Evolutionary conservation across 2,888 invertebrate genomes (phyloP), one percentile per base, ranked within the genome.

Genomic region (Lochmaea capreae): DNA sequence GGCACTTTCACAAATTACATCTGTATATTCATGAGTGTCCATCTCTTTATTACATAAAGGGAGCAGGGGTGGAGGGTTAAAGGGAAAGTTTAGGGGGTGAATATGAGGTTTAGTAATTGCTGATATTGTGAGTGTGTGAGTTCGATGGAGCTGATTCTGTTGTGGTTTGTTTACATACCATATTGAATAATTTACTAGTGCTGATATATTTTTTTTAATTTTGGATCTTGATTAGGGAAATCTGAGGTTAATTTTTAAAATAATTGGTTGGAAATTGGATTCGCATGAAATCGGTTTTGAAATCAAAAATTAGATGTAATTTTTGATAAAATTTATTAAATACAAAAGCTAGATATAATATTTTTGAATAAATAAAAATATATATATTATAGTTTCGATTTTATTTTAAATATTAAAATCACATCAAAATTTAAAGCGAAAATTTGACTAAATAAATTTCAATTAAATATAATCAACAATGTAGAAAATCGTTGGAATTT

Each of bases 1-100:
- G 76, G 80, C 83, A 83, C 83, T 83, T 79, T 78, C 78, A 78
- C 77, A 83, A 83, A 83, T 83, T 83, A 82, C 82, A 83, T 83
- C 82, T 82, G 82, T 81, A 81, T 83, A 83, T 83, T 83, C 83
- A 83, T 83, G 83, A 83, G 78, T 76, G 77, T 77, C 74, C 77
- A 68, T 74, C 73, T 70, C 58, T 61, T 62, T 66, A 72, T 67
- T 67, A 67, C 71, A 71, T 74, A 62, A 66, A 59, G 49, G 66
- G 65, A 42, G 65, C 26, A 49, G 49, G 14, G 16, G 33, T 9
- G 16, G 33, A 46, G 26, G 58, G 18, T 33, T 16, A 18, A 49
- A 18, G 57, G 57, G 52, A 57, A 16, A 14, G 16, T 67, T 52
- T 42, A 42, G 54, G 52, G 42, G 67, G 22, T 33, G 52, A 52